A percentile compares a stretch with the other conserved stretches of the same genome.
These are phyloP conservation scores for Ailuropoda melanoleuca DNA, from an alignment of 2,113 vertebrate species.

Conservation along the genomic window DNA sequence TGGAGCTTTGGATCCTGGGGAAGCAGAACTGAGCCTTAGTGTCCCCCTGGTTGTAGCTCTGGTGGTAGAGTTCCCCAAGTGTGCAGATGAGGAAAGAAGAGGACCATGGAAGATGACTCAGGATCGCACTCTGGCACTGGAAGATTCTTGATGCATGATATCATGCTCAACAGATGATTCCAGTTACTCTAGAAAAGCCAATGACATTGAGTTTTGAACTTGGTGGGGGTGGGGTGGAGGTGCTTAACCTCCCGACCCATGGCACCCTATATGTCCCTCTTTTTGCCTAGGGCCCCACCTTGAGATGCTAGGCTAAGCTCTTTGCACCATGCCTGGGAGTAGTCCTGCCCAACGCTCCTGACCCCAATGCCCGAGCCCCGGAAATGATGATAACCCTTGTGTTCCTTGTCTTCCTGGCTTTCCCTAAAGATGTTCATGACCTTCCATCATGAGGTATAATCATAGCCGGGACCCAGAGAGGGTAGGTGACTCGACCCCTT, in stretches of 20 bases:
- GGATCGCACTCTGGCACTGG: rapidly evolving
- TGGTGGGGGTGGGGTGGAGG: background rate
- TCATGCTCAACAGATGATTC: background rate
- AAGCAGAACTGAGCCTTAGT: background rate
- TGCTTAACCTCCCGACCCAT: background rate
- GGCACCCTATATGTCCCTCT: background rate
- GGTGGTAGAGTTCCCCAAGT: background rate
- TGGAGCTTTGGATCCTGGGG: background rate
- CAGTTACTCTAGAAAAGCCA: background rate
- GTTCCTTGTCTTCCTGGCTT: background rate
- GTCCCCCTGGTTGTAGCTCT: background rate
- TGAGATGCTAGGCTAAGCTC: background rate
- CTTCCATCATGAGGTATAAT: background rate
- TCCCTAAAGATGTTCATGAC: background rate
- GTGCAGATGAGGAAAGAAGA: background rate
- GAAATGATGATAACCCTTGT: rapidly evolving
- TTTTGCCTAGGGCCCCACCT: background rate
- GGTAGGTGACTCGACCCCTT: background rate
- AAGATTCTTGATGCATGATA: background rate
- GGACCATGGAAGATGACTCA: background rate
- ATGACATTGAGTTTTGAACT: background rate
- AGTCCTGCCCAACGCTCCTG: too few relatives aligned
- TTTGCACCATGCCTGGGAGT: too few relatives aligned
- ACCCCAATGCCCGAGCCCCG: background rate
- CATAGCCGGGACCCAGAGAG: background rate